Evolutionary conservation across 2,797 vertebrate species (phyloP).

Genomic region (Rhodeus uyekii): DNA sequence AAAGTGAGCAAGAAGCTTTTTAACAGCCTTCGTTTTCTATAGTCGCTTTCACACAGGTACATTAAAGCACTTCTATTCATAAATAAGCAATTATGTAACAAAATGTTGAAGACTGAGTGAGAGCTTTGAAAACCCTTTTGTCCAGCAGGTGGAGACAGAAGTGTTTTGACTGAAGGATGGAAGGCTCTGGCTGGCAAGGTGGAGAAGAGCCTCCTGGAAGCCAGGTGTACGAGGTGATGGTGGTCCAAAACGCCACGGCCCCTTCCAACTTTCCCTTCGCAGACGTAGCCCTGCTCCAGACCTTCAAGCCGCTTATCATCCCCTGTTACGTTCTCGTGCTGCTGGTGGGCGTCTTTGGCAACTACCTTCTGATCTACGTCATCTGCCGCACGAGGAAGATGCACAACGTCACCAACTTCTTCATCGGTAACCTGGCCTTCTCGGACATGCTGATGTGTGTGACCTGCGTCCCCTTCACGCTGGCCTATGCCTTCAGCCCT

Average conservation of each 20-base stretch:
- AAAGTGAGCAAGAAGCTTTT: not conserved
- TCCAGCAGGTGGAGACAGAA: slow-evolving; percentile 21
- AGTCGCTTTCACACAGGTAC: not conserved
- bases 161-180: slow-evolving; percentile 60
- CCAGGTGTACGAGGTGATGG: slow-evolving; percentile 63
- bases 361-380: slow-evolving; percentile 85
- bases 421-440: slow-evolving; percentile 87
- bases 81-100: not conserved
- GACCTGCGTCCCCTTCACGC: slow-evolving; percentile 85
- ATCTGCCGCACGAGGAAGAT: slow-evolving; percentile 83
- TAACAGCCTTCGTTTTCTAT: not conserved
- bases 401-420: slow-evolving; percentile 87
- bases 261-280: slow-evolving; percentile 73
- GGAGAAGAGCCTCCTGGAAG: slow-evolving; percentile 32
- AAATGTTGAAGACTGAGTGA: not conserved
- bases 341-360: slow-evolving; percentile 82
- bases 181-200: slow-evolving; percentile 58
- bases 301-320: slow-evolving; percentile 74
- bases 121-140: not conserved
- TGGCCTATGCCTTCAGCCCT: slow-evolving; percentile 86
- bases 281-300: slow-evolving; percentile 73
- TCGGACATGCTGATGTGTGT: slow-evolving; percentile 88
- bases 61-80: not conserved
- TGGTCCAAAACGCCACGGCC: slow-evolving; percentile 62
- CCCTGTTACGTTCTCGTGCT: slow-evolving; percentile 79